phyloP scores from a whole-genome alignment of 2,113 vertebrate species.

The Coryphaenoides rupestris region DNA sequence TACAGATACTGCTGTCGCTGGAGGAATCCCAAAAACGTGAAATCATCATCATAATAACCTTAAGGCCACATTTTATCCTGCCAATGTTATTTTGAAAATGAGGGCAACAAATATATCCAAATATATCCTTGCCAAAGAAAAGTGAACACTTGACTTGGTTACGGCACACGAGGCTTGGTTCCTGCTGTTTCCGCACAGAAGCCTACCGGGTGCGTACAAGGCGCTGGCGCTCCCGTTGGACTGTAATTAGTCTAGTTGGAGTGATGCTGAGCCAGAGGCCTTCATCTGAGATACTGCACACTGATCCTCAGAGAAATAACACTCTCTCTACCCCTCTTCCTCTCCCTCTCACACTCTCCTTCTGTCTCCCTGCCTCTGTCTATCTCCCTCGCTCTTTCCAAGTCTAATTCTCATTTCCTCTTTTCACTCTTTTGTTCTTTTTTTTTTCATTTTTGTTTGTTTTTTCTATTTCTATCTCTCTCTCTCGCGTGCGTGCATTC shows the following conservation, averaged over 20 bases:
- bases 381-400: conserved; percentile 5
- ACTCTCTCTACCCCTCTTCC: conserved; percentile 44
- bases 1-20: no score
- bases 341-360: conserved; percentile 17
- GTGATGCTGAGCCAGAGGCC: conserved; percentile 70
- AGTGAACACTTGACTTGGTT: conserved; percentile 47
- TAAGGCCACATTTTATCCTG: conserved; percentile 11
- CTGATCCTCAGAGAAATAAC: conserved; percentile 65
- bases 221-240: conserved; percentile 62
- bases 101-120: conserved; percentile 23
- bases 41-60: no score
- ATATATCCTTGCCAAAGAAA: conserved; percentile 32
- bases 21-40: no score
- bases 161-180: conserved; percentile 42
- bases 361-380: conserved; percentile 29
- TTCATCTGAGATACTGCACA: conserved; percentile 62
- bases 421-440: neutral
- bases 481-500: neutral
- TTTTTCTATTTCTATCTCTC: conserved; percentile 10
- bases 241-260: conserved; percentile 69
- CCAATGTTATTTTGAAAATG: conserved; percentile 14
- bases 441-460: neutral
- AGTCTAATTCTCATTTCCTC: neutral
- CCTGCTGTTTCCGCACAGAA: conserved; percentile 51
- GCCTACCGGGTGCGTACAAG: conserved; percentile 56